Evolutionary conservation across 2,113 vertebrate species (phyloP), one percentile per base, ranked within the genome.

Genomic region (Baryphthengus martii): DNA sequence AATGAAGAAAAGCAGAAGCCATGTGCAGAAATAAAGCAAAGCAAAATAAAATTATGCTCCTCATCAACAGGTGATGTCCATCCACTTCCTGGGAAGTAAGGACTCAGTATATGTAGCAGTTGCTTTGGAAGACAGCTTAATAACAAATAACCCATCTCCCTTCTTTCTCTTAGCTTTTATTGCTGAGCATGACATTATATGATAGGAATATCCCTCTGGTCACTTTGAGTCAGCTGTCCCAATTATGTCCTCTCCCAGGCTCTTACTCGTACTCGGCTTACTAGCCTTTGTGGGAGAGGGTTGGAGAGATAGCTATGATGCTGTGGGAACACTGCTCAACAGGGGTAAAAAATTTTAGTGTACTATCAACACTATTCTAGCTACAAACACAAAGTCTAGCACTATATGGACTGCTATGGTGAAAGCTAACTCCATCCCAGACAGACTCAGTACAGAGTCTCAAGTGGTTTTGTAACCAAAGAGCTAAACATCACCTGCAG

Each of bases 241-340:
- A 50, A 12, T 18, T 59, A 2, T 29, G 8, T 17, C 2, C 7
- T 4, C 29, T 53, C 21, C 20, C 18, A 68, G 1, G 1, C 6
- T 52, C 17, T 2, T 3, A 20, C 31, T 81, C 25, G 45, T 15
- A 29, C 33, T 80, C 59, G 77, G n/a, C 8, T 19, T 45, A 24
- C 1, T 1, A 33, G 17, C 7, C 15, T 70, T 65, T 68, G 9
- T 19, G 10, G 4, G 2, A 3, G 6, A 58, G 2, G 1, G 4
- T 4, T 75, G 10, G 13, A 79, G 40, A 59, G 12, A 50, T 10
- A 74, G 12, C 9, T 25, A 58, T 42, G 29, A 40, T 65, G 18
- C 17, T 59, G 29, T 56, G 29, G 7, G 10, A 68, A 6, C 33
- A 13, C 21, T 39, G 19, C 6, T 52, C 9, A 45, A 33, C 10